These are phyloP conservation scores for Glyphotaelius pellucidus DNA, from an alignment of 2,888 invertebrate species.

Conservation along the genomic window DNA sequence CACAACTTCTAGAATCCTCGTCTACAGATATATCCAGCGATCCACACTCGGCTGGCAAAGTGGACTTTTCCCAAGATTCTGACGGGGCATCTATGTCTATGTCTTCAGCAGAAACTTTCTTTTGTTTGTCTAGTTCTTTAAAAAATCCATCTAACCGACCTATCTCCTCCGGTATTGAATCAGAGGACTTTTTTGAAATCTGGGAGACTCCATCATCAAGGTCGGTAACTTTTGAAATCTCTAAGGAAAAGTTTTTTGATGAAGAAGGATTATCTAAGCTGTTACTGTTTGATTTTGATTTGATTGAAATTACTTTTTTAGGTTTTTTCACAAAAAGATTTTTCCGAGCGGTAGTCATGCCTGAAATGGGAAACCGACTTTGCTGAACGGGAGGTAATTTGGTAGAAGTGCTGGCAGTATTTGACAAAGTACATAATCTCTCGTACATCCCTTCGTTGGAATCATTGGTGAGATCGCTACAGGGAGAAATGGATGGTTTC, in stretches of 20 bases:
- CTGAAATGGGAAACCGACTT: slow-evolving; percentile 6
- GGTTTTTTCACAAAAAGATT: slow-evolving; percentile 75
- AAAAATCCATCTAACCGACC: slow-evolving; percentile 50
- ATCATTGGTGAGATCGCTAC: slow-evolving; percentile 74
- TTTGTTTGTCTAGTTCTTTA: slow-evolving; percentile 50
- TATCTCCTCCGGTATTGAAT: slow-evolving; percentile 14
- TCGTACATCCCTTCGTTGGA: slow-evolving; percentile 57
- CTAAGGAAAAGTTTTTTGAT: slow-evolving; percentile 35
- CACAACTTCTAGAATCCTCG: slow-evolving; percentile 70
- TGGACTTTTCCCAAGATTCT: slow-evolving; percentile 31
- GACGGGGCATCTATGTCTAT: not conserved
- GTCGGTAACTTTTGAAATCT: slow-evolving; percentile 2
- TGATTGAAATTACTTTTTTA: slow-evolving; percentile 75
- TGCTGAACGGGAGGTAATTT: slow-evolving; percentile 30
- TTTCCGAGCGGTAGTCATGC: slow-evolving; percentile 34
- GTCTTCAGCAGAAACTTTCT: slow-evolving; percentile 22
- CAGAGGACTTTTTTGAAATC: not conserved
- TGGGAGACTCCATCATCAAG: not conserved
- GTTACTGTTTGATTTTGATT: slow-evolving; percentile 69
- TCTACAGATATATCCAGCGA: slow-evolving; percentile 68
- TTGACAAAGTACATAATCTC: slow-evolving; percentile 31
- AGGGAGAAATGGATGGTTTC: slow-evolving; percentile 76
- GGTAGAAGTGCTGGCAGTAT: slow-evolving; percentile 35
- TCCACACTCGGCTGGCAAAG: not conserved
- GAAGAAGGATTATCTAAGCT: slow-evolving; percentile 63